Evolutionary conservation across 2,797 vertebrate species (phyloP), one percentile per base, ranked within the genome.

Genomic region (Coracias cyanogaster): DNA sequence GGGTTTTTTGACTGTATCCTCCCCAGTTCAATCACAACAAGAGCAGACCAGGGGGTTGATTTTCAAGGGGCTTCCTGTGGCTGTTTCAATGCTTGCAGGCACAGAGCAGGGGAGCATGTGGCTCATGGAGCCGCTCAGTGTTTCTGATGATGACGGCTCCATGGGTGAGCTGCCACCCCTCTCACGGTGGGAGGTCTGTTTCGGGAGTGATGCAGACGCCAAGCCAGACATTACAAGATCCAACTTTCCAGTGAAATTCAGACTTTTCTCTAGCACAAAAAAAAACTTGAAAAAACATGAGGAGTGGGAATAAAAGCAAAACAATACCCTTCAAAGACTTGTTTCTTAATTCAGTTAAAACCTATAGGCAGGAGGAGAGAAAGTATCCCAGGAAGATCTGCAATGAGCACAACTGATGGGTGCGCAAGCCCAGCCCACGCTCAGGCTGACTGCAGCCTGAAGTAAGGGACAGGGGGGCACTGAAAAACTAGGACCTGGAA

Each of bases 241-340:
- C 98, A 98, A 97, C 86, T 98, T 98, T 97, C 97, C 95, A 98
- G 94, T 93, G 92, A 94, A 90, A 95, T 92, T 94, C 97, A 97
- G 96, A 97, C 96, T 97, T 97, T 96, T 93, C 95, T 96, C 79
- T 88, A 83, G 65, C 91, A 97, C 65, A 89, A 96, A 97, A 97
- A 97, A 25, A 10, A 97, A 81, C 96, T 86, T 93, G 96, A 94
- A 97, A 98, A 97, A 96, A 96, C 96, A 96, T 2, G 25, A 66
- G 80, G 82, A 95, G 60, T 48, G 89, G 80, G 95, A 97, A 95
- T 82, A 89, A 92, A 96, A 91, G 96, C 93, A 96, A 93, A 95
- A 95, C 90, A 93, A 96, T 90, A 89, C 80, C 82, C 83, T 95
- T 97, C 94, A 86, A 95, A 97, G 91, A 64, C 85, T 73, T 41